Evolutionary conservation across 2,113 vertebrate genomes (phyloP).

Genomic region (Xiphias gladius): DNA sequence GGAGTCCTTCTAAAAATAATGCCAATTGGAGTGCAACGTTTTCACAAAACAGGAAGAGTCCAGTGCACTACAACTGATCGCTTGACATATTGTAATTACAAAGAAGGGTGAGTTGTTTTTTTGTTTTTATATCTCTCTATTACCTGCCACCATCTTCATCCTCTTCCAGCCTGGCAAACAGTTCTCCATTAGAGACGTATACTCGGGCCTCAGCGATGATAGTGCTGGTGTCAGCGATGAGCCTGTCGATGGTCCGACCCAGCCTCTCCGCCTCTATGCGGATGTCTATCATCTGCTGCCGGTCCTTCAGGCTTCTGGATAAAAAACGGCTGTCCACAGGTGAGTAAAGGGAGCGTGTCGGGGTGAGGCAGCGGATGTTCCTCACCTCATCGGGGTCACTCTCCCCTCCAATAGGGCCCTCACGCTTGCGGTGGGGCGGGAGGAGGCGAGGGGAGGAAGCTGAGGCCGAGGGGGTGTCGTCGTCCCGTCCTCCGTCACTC

Average conservation of each 20-base stretch:
- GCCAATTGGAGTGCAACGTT: background rate
- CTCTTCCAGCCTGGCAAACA: constrained; percentile 94
- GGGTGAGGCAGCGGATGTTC: constrained; percentile 96
- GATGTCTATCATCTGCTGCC: constrained; percentile 98
- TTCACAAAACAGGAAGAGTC: background rate
- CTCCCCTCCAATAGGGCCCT: constrained; percentile 96
- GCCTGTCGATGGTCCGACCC: constrained; percentile 95
- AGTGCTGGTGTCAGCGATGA: constrained; percentile 97
- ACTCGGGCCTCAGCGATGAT: constrained; percentile 97
- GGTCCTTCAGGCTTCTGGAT: constrained; percentile 94
- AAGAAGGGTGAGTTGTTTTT: background rate
- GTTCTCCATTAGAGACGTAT: constrained; percentile 94
- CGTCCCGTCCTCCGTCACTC: constrained; percentile 94
- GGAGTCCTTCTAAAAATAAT: background rate
- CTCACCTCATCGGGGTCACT: constrained; percentile 97
- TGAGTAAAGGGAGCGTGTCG: constrained; percentile 92
- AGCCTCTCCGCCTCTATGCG: constrained; percentile 96
- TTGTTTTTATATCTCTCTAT: background rate
- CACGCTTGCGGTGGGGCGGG: constrained; percentile 95
- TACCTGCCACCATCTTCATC: constrained; percentile 93
- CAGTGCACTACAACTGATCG: background rate
- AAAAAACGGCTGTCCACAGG: constrained; percentile 89
- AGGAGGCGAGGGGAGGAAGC: constrained; percentile 84
- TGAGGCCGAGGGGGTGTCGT: constrained; percentile 82
- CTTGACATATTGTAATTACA: background rate